Evolutionary conservation across 2,888 invertebrate genomes (phyloP).

Genomic region (Carterocephalus palaemon): DNA sequence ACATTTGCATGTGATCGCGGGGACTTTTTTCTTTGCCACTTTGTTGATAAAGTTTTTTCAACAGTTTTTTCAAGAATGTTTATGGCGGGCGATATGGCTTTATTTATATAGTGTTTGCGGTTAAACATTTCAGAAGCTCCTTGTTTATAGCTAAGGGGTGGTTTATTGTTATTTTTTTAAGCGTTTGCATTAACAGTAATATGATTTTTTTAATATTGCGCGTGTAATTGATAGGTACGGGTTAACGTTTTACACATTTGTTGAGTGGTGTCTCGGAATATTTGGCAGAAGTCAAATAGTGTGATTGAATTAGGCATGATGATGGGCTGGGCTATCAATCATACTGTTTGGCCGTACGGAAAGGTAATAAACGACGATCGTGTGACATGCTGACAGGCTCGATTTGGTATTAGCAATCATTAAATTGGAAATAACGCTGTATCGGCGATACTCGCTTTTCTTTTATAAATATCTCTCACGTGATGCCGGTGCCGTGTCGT

Average conservation of each 20-base stretch:
- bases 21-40: conserved; percentile 61
- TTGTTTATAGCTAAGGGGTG: conserved; percentile 69
- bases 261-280: no score
- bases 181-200: conserved; percentile 47
- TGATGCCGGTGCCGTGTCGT: conserved; percentile 75
- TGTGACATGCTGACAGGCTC: conserved; percentile 67
- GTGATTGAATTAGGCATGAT: conserved; percentile 8
- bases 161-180: conserved; percentile 58
- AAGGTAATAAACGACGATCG: conserved; percentile 56
- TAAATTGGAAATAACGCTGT: conserved; percentile 78
- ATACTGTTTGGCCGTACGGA: conserved; percentile 46
- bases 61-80: conserved; percentile 60
- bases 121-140: conserved; percentile 70
- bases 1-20: conserved; percentile 75
- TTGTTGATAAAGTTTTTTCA: conserved; percentile 69
- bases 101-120: conserved; percentile 73
- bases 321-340: conserved; percentile 30
- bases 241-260: conserved; percentile 10
- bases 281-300: not conserved
- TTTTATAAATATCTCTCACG: conserved; percentile 79
- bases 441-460: conserved; percentile 74
- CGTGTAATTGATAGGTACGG: conserved; percentile 20
- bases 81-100: conserved; percentile 63
- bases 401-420: conserved; percentile 76
- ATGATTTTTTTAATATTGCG: conserved; percentile 26